Evolutionary conservation across 1,140 invertebrate genomes (phyloP), one percentile per base, ranked within the genome.

Genomic region (Thaumatotibia leucotreta): DNA sequence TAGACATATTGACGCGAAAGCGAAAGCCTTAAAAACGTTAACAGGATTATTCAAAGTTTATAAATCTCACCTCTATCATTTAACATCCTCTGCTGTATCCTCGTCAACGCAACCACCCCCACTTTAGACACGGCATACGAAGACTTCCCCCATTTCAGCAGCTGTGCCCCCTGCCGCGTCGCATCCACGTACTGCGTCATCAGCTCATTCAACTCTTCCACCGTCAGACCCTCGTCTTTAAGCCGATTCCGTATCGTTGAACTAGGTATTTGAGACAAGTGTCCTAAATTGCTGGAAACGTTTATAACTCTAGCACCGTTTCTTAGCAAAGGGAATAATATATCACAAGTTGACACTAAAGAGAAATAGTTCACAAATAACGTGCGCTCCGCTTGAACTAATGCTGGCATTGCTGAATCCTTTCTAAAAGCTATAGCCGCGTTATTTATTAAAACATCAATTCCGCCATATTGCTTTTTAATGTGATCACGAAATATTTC

Each of bases 371-470:
- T 97, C 0, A 94, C 93, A 35, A 82, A 82, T 0, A 95, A 74
- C 0, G 95, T 96, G 66, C 94, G 90, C 72, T 94, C 93, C 0
- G 95, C 96, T 91, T 97, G 95, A 20, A 93, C 91, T 2, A 82
- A 72, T 69, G 94, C 93, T 1, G 95, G 93, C 66, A 94, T 95
- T 1, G 92, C 92, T 0, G 95, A 92, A 65, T 83, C 81, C 14
- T 69, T 67, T 88, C 93, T 95, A 77, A 94, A 97, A 2, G 95
- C 94, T 64, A 97, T 97, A 0, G 93, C 96, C 61, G 96, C 97
- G 92, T 98, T 97, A 79, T 97, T 97, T 0, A 98, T 92, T 11
- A 97, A 85, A 29, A 97, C 74, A 92, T 98, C 96, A 1, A 98
- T 82, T 0, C 96, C 95, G 10, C 93, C 94, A 83, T 97, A 93